These are phyloP conservation scores for Dicerorhinus sumatrensis DNA, from an alignment of 2,113 vertebrate genomes.

Conservation along the genomic window DNA sequence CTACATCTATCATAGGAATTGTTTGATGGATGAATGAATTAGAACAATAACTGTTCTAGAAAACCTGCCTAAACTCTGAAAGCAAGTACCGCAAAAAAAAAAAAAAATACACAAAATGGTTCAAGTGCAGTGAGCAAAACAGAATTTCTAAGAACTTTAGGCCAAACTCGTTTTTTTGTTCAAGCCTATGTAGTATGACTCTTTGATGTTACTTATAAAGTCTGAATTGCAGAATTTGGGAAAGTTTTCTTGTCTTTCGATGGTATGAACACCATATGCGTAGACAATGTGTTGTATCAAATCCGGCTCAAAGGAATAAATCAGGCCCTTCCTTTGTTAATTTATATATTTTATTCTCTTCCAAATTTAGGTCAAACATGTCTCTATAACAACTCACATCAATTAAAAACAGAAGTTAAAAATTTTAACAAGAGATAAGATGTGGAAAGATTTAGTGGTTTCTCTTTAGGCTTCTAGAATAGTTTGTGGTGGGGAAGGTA, in stretches of 20 bases:
- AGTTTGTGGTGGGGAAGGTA: neutral
- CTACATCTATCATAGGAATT: conserved; percentile 15
- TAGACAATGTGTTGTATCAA: neutral
- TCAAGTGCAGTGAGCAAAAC: neutral
- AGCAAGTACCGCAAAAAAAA: neutral
- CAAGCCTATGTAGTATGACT: neutral
- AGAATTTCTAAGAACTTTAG: neutral
- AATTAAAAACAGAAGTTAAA: neutral
- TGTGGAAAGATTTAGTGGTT: neutral
- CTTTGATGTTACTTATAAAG: neutral
- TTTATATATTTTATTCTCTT: neutral
- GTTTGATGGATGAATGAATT: conserved; percentile 53
- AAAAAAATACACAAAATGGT: neutral
- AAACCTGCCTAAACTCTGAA: conserved; percentile 23
- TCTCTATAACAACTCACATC: neutral
- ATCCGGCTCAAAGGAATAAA: neutral
- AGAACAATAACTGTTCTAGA: conserved; percentile 45
- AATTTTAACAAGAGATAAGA: neutral
- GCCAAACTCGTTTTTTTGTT: neutral
- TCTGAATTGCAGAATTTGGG: neutral
- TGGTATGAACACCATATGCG: neutral
- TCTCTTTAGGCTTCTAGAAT: neutral
- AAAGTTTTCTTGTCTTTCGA: conserved; percentile 21
- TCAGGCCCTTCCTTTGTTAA: neutral
- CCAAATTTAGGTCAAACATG: neutral